Evolutionary conservation across 92 coral and sea anemone genomes (phyloP), one percentile per base, ranked within the genome.

Genomic region (Paragorgia papillata): DNA sequence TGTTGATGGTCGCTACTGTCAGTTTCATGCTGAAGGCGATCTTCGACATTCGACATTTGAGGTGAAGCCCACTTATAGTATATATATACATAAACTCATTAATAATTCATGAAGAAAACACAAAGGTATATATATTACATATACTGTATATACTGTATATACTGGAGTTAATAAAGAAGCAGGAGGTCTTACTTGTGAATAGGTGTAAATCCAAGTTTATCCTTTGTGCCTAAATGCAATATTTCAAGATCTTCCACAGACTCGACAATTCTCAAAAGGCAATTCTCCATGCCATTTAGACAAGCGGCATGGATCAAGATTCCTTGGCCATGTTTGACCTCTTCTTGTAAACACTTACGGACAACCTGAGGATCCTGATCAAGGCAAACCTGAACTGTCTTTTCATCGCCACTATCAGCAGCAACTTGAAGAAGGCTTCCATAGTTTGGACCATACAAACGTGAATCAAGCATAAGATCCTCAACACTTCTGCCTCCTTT

Each of bases 351-450:
- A 68, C 51, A 44, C 46, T 17, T 21, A 19, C 75, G 58, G 6
- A 68, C 40, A 31, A 68, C 28, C 15, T 68, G 37, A 24, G 25
- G 58, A 68, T 68, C 59, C 17, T 68, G 75, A 35, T 44, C 40
- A 49, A 68, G 59, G 18, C 75, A 68, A 32, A 68, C 75, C 25
- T 68, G 35, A 12, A 68, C 75, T 14, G 75, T 40, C 18, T 9
- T 27, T 19, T 46, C 75, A 25, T 68, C 75, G 9, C 75, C 75
- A 27, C 75, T 68, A 10, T 30, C 58, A 7, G 46, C 20, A 10
- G 75, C 58, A 24, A 68, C 75, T n/a, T 68, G 75, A 44, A 68
- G 60, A 39, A 68, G 49, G 41, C 27, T 68, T 22, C 25, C 30
- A 30, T 68, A 24, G 12, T 1, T 21, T 28, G 25, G 31, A 9